phyloP scores from a whole-genome alignment of 1,140 invertebrate species.

The Lanistes nyassanus region DNA sequence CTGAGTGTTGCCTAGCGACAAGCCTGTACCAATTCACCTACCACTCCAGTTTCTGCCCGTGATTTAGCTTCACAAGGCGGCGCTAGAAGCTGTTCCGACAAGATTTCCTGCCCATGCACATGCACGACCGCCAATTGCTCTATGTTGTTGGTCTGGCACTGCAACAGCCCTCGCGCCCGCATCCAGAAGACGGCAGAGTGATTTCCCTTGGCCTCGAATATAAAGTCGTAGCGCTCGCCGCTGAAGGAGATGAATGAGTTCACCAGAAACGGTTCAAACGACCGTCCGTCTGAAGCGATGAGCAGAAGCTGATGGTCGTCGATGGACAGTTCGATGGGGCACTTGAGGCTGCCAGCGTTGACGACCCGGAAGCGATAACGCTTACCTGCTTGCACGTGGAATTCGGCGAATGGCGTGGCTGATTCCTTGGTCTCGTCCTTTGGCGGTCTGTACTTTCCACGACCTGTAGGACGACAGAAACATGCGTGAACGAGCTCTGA shows the following conservation, averaged over 20 bases:
- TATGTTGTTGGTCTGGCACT: neutral
- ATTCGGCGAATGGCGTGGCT: conserved; percentile 19
- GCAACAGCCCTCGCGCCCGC: neutral
- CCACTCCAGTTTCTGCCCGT: too few species aligned
- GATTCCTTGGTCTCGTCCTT: neutral
- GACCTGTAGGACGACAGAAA: neutral
- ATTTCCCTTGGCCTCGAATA: neutral
- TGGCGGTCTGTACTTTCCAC: neutral
- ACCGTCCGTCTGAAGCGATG: conserved; percentile 46
- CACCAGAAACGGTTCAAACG: conserved; percentile 27
- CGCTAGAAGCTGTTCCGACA: neutral
- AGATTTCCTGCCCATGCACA: neutral
- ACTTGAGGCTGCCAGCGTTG: conserved; percentile 39
- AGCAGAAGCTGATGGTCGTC: conserved; percentile 45
- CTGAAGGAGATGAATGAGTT: conserved; percentile 72
- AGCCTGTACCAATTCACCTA: too few species aligned
- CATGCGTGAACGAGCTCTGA: too few species aligned
- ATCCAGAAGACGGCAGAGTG: neutral
- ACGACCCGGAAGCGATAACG: conserved; percentile 51
- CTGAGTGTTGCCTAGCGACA: too few species aligned
- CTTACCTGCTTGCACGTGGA: conserved; percentile 34
- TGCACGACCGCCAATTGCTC: conserved; percentile 10
- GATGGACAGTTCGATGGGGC: conserved; percentile 52
- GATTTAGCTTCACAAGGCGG: too few species aligned
- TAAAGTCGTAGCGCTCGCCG: conserved; percentile 25